phyloP scores from a whole-genome alignment of 1,140 invertebrate genomes.

The Brachionus plicatilis region DNA sequence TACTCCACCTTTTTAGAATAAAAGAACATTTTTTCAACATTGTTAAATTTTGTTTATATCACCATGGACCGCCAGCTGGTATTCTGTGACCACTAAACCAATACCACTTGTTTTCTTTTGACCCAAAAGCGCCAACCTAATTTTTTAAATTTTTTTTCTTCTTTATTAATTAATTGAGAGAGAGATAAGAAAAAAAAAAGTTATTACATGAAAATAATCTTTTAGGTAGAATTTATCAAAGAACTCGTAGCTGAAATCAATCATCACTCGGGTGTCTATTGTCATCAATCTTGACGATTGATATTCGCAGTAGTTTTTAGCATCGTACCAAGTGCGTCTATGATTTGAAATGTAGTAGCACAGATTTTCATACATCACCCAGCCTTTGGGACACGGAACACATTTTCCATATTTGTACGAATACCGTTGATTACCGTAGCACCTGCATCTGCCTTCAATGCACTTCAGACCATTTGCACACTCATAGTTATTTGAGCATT shows the following conservation, averaged over 20 bases:
- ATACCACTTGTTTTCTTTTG: not conserved
- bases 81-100: constrained; percentile 3
- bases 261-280: not conserved
- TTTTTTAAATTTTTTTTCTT: not conserved
- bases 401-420: not conserved
- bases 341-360: constrained; percentile 8
- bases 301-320: not conserved
- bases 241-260: constrained; percentile 5
- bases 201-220: not conserved
- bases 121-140: not conserved
- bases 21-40: not conserved
- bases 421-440: not conserved
- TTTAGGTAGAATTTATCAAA: not conserved
- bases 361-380: not conserved
- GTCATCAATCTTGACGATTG: not conserved
- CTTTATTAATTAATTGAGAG: not conserved
- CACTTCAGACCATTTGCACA: not conserved
- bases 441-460: not conserved
- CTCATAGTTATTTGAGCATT: not conserved
- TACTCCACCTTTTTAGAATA: not conserved
- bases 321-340: constrained; percentile 16
- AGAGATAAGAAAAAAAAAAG: not conserved
- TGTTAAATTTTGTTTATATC: not conserved
- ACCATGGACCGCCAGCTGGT: not conserved
- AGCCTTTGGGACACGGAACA: not conserved